phyloP scores from a whole-genome alignment of 2,888 invertebrate species.

The Microctonus hyperodae region DNA sequence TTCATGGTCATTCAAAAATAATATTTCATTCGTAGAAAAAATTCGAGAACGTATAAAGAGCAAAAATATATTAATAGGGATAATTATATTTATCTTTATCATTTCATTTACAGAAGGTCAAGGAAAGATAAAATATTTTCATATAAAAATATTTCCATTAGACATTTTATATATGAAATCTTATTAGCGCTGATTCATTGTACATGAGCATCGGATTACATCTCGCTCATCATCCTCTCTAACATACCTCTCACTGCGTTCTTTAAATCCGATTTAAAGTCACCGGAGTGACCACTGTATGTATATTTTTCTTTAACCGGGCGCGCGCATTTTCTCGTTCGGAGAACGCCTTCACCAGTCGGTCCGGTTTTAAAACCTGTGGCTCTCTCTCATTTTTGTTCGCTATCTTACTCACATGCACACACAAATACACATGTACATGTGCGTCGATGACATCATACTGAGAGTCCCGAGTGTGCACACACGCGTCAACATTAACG shows the following conservation, averaged over 20 bases:
- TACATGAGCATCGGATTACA: slow-evolving; percentile 3
- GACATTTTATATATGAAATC: not conserved
- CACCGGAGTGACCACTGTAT: slow-evolving; percentile 1
- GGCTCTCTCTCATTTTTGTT: slow-evolving; percentile 28
- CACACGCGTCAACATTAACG: slow-evolving; percentile 33
- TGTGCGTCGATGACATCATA: slow-evolving; percentile 43
- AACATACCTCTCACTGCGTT: not conserved
- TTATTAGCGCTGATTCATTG: not conserved
- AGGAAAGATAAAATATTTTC: not conserved
- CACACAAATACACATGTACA: slow-evolving; percentile 35
- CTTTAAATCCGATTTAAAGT: slow-evolving; percentile 16
- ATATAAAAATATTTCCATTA: not conserved
- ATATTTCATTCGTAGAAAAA: not conserved
- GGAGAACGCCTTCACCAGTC: slow-evolving; percentile 59
- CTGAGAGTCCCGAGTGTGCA: slow-evolving; percentile 28
- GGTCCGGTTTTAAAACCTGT: slow-evolving; percentile 59
- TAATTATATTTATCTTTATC: not conserved
- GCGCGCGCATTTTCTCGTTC: slow-evolving; percentile 44
- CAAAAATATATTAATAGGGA: not conserved
- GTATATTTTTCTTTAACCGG: slow-evolving; percentile 30
- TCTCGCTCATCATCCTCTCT: not conserved
- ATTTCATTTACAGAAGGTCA: not conserved
- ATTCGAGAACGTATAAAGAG: not conserved
- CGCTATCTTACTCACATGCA: slow-evolving; percentile 22
- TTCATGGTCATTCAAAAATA: not conserved